Evolutionary conservation across 2,888 invertebrate genomes (phyloP).

Genomic region (Eristalinus sepulchralis): DNA sequence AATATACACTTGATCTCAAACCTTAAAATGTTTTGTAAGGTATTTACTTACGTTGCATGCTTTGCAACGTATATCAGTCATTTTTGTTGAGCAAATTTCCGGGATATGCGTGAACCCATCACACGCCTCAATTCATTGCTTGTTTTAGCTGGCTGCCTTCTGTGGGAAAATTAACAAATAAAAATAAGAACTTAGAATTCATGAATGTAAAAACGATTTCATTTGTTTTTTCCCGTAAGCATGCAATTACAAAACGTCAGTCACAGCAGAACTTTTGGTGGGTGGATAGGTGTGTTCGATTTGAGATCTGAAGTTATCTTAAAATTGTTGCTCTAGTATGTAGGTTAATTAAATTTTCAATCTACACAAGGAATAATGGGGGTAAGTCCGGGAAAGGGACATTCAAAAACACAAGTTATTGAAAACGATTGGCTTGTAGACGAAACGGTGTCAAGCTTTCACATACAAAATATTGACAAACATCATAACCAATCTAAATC

Average conservation of each 20-base stretch:
- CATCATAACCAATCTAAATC: no score
- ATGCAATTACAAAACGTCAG: conserved; percentile 15
- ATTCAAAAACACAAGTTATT: no score
- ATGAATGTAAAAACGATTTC: not conserved
- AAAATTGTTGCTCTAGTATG: not conserved
- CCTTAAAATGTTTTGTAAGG: not conserved
- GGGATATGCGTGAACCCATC: not conserved
- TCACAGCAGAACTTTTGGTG: not conserved
- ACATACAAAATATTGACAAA: no score
- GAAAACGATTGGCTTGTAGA: no score
- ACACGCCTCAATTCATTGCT: not conserved
- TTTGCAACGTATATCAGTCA: conserved; percentile 50
- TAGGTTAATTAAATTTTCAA: no score
- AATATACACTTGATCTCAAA: not conserved
- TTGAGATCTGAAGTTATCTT: not conserved
- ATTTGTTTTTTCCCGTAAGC: not conserved
- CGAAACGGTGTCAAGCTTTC: no score
- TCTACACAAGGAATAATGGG: no score
- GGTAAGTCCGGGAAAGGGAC: no score
- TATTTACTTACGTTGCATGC: conserved; percentile 39
- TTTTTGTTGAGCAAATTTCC: not conserved
- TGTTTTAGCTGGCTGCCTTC: not conserved
- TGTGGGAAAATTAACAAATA: not conserved
- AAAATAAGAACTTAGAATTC: not conserved
- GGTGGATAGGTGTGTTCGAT: conserved; percentile 3